Evolutionary conservation across 2,113 vertebrate species (phyloP), one percentile per base, ranked within the genome.

Genomic region (Lepisosteus osseus): DNA sequence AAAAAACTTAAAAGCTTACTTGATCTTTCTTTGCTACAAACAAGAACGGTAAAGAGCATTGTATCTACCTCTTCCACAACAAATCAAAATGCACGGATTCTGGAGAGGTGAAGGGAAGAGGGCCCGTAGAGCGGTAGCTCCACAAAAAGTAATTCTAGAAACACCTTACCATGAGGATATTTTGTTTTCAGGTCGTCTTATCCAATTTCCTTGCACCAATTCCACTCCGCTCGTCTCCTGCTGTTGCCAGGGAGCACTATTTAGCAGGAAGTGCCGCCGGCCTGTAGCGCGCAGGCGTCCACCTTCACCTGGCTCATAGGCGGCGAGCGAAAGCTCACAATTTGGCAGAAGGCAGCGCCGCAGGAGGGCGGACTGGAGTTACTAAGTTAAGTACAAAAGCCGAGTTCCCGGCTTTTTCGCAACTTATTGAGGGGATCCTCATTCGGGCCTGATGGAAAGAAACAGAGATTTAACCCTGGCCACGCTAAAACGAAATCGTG

Each of bases 211-310:
- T 77, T 63, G 9, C 71, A 43, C 13, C 68, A 63, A 79, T 77
- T 78, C 81, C 83, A 76, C 85, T 66, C 44, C 41, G 40, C 64
- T 72, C 71, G 62, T 68, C 86, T 86, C 84, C 84, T 82, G 87
- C 81, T 89, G 87, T 89, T 88, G 89, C 89, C 83, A 89, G 77
- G 87, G 87, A 86, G 17, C 85, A 87, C 86, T 86, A 84, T 90
- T 86, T 87, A 41, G 87, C 90, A 90, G 88, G 90, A 92, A 88
- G 86, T 83, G 44, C 15, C 8, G 61, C 15, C 45, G 67, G 54
- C 13, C 17, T 44, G 2, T 0, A 69, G 7, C 61, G 82, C 88
- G 87, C 88, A 86, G 80, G 88, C 68, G 86, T 70, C 15, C 1
- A 57, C 3, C 44, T 44, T 45, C 8, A 68, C 5, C 29, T 51